phyloP scores from a whole-genome alignment of 2,888 invertebrate genomes.

The Gasteruption jaculator region DNA sequence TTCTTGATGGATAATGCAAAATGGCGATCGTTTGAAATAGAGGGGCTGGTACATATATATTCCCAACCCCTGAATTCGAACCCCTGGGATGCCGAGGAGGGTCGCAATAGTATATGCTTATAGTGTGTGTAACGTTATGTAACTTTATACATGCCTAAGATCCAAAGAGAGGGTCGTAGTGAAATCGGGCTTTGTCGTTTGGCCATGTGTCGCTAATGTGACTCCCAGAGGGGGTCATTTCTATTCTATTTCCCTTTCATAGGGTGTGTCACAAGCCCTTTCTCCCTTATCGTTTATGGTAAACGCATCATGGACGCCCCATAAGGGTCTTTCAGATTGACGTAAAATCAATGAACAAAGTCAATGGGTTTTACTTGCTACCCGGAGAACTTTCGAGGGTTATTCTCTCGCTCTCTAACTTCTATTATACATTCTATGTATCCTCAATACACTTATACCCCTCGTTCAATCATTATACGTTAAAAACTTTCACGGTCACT shows the following conservation, averaged over 20 bases:
- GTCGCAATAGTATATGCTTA: too few relatives aligned
- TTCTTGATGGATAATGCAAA: constrained; percentile 42
- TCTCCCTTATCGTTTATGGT: constrained; percentile 42
- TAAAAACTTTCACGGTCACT: too few relatives aligned
- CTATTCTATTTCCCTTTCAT: constrained; percentile 49
- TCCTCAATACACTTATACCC: too few relatives aligned
- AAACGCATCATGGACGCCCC: constrained; percentile 50
- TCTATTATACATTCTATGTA: too few relatives aligned
- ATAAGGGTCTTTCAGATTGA: constrained; percentile 47
- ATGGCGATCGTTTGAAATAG: constrained; percentile 41
- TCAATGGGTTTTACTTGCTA: constrained; percentile 45
- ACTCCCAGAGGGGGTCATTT: constrained; percentile 49
- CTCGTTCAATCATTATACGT: too few relatives aligned
- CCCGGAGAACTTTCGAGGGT: constrained; percentile 26
- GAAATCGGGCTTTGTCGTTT: constrained; percentile 45
- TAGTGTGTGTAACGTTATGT: constrained; percentile 47
- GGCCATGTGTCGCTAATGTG: constrained; percentile 51
- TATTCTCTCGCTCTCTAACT: too few relatives aligned
- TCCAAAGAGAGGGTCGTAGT: constrained; percentile 37
- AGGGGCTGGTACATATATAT: constrained; percentile 37
- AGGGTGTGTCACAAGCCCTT: constrained; percentile 35
- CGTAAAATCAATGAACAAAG: constrained; percentile 52
- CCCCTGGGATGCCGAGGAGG: constrained; percentile 35
- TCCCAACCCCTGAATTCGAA: constrained; percentile 38
- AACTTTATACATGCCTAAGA: constrained; percentile 47